These are phyloP conservation scores for Ameiurus melas DNA, from an alignment of 2,113 vertebrate species.

Conservation along the genomic window DNA sequence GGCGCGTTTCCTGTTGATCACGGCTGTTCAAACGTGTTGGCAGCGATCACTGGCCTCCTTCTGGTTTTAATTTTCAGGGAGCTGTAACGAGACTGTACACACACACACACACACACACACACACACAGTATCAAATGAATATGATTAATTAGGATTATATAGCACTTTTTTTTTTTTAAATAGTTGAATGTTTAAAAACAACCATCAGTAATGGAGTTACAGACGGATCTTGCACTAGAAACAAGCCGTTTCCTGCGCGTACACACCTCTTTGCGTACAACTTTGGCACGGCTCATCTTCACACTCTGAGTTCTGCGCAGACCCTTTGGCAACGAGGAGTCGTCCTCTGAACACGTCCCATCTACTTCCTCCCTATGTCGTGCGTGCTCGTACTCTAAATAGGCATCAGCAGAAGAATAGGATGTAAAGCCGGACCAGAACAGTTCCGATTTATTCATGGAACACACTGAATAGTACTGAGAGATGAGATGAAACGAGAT, in stretches of 20 bases:
- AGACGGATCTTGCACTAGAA: not conserved
- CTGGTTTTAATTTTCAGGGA: constrained; percentile 84
- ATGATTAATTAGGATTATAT: not conserved
- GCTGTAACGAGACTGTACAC: constrained; percentile 79
- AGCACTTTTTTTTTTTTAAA: not conserved
- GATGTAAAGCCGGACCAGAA: not conserved
- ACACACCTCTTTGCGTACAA: constrained; percentile 79
- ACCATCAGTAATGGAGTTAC: not conserved
- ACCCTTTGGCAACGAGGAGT: constrained; percentile 74
- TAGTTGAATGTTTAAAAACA: not conserved
- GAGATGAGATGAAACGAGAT: not conserved
- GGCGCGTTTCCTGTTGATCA: constrained; percentile 21
- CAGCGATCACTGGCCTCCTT: constrained; percentile 73
- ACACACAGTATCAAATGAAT: not conserved
- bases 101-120: constrained; percentile 14
- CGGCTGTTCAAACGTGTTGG: constrained; percentile 54
- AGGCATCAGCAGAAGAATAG: constrained; percentile 1
- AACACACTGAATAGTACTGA: not conserved
- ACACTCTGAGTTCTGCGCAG: constrained; percentile 84
- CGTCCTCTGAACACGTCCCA: constrained; percentile 77
- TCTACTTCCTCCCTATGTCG: constrained; percentile 78
- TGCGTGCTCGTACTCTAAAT: constrained; percentile 65
- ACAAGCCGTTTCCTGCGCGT: not conserved
- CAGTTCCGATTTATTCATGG: not conserved
- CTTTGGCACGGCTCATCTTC: constrained; percentile 78